Evolutionary conservation across 1,140 invertebrate species (phyloP), one percentile per base, ranked within the genome.

Genomic region (Drosophila burlai): DNA sequence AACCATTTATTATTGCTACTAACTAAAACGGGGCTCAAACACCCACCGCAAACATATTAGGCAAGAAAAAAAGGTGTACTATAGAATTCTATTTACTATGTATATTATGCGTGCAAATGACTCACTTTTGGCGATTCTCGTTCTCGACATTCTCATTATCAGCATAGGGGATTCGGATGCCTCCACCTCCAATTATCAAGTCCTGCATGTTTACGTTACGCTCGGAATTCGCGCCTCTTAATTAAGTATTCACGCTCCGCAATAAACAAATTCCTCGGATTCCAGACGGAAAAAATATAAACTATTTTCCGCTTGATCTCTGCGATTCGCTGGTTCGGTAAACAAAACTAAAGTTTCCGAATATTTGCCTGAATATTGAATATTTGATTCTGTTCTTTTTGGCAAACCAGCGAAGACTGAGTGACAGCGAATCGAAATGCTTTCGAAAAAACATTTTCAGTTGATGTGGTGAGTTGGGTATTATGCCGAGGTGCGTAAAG

Each of bases 241-340:
- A 65, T 79, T 43, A 54, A 42, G 38, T 63, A 76, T 80, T 67
- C 84, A 61, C 80, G 76, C 84, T 64, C 50, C 46, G 63, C 42
- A 80, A 71, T 84, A 81, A 84, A 89, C 66, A 76, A 87, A 87
- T 87, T 87, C 84, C 78, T 60, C 69, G 68, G 73, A 87, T 87
- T 90, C 84, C 84, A 90, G 81, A 40, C 55, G 10, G 76, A 52
- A 58, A 54, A 58, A 65, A 67, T 54, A 57, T 75, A 78, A 68
- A 84, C 59, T 66, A 75, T 87, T 80, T 86, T 40, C 67, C 57
- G 69, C 45, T 57, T 65, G 43, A 60, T 64, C 24, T 64, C 38
- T 26, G 10, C 50, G 29, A 13, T 38, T 46, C 68, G 45, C 21
- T 31, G 45, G 49, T 29, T 61, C 31, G 43, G 69, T 87, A 87